Evolutionary conservation across 2,888 invertebrate genomes (phyloP).

Genomic region (Cheilosia soror): DNA sequence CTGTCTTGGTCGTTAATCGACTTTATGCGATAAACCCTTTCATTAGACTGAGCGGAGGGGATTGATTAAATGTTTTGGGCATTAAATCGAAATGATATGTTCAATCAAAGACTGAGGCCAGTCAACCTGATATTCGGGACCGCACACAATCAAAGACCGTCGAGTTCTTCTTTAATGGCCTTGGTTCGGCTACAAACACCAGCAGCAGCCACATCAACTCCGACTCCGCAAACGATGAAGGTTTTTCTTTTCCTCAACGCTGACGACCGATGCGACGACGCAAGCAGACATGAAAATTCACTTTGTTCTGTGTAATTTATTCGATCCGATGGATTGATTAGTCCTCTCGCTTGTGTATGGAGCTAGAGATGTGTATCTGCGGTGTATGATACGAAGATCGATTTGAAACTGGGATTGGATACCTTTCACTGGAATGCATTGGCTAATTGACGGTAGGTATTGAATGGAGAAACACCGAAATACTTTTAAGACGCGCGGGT

Average conservation of each 20-base stretch:
- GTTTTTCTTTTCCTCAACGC: not conserved
- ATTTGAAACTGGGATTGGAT: slow-evolving; percentile 27
- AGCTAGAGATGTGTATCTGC: slow-evolving; percentile 49
- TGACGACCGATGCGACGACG: slow-evolving; percentile 32
- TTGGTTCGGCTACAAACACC: slow-evolving; percentile 36
- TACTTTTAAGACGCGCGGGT: slow-evolving; percentile 55
- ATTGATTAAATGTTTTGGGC: slow-evolving; percentile 66
- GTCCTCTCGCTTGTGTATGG: slow-evolving; percentile 23
- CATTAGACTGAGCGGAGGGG: slow-evolving; percentile 7
- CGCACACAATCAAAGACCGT: slow-evolving; percentile 41
- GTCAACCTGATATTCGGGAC: slow-evolving; percentile 45
- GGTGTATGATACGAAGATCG: slow-evolving; percentile 25
- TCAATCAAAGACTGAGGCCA: slow-evolving; percentile 24
- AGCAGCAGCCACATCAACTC: slow-evolving; percentile 23
- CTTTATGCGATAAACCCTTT: slow-evolving; percentile 61
- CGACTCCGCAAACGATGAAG: not conserved
- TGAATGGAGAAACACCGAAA: slow-evolving; percentile 56
- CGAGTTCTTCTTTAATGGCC: slow-evolving; percentile 28
- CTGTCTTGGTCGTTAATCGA: slow-evolving; percentile 23
- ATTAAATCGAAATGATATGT: slow-evolving; percentile 64
- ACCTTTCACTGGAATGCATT: slow-evolving; percentile 55
- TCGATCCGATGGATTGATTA: slow-evolving; percentile 72
- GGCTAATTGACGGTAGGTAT: slow-evolving; percentile 63
- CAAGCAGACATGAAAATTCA: slow-evolving; percentile 70
- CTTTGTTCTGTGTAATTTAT: slow-evolving; percentile 68